Evolutionary conservation across 2,888 invertebrate genomes (phyloP).

Genomic region (Diplolepis rosae): DNA sequence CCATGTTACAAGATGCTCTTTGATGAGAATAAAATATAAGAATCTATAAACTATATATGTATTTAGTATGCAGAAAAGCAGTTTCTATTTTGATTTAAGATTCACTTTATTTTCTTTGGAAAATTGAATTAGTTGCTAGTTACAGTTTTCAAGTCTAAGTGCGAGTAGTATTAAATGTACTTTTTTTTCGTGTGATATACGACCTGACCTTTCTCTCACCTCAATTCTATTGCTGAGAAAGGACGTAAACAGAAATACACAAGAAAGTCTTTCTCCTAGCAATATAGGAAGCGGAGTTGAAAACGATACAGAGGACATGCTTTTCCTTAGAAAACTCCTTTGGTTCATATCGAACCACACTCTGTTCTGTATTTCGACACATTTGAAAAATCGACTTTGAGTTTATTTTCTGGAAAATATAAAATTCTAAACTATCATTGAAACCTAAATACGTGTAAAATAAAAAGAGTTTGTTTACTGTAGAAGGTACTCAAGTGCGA

Average conservation of each 20-base stretch:
- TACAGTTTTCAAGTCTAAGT: not conserved
- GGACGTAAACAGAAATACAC: not conserved
- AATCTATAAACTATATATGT: too few species aligned
- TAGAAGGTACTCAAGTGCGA: too few species aligned
- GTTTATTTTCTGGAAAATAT: too few species aligned
- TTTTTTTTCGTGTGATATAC: conserved; percentile 26
- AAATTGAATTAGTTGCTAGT: conserved; percentile 2
- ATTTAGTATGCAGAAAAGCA: not conserved
- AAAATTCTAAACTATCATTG: too few species aligned
- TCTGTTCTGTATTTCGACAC: too few species aligned
- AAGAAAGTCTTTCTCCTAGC: not conserved
- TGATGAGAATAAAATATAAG: too few species aligned
- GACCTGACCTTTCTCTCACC: conserved; percentile 12
- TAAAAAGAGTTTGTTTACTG: too few species aligned
- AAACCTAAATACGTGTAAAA: too few species aligned
- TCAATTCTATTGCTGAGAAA: conserved; percentile 5
- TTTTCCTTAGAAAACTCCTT: not conserved
- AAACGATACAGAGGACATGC: not conserved
- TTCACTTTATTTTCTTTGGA: not conserved
- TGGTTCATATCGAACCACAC: not conserved
- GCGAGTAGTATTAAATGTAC: not conserved
- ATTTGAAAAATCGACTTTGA: too few species aligned
- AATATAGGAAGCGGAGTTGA: not conserved
- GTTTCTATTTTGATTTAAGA: too few species aligned
- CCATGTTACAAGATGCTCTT: too few species aligned